Evolutionary conservation across 2,888 invertebrate species (phyloP).

Genomic region (Ptychoptera contaminata): DNA sequence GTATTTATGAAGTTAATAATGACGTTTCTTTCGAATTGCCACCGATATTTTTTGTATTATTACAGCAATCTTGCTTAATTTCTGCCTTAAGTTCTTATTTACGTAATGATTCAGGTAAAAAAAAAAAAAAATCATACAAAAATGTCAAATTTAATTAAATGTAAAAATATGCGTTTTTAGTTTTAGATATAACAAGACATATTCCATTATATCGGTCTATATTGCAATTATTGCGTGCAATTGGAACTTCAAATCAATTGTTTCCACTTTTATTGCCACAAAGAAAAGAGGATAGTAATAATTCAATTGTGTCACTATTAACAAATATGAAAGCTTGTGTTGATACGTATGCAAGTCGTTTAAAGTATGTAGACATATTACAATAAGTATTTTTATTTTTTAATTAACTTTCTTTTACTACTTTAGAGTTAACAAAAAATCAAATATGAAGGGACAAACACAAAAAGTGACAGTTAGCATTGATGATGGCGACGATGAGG

Average conservation of each 20-base stretch:
- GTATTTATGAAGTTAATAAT: constrained; percentile 27
- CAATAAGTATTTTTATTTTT: constrained; percentile 15
- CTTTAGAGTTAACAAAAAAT: constrained; percentile 46
- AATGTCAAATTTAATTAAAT: no score
- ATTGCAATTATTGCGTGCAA: constrained; percentile 62
- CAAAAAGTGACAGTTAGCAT: constrained; percentile 28
- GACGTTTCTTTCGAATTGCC: constrained; percentile 41
- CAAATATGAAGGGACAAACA: constrained; percentile 31
- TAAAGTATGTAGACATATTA: constrained; percentile 38
- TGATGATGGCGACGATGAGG: constrained; percentile 76
- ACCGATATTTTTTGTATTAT: constrained; percentile 53
- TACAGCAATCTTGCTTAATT: constrained; percentile 69
- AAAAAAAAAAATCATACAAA: no score
- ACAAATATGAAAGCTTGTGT: constrained; percentile 82
- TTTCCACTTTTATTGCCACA: constrained; percentile 49
- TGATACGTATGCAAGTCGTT: constrained; percentile 76
- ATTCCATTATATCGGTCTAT: constrained; percentile 83
- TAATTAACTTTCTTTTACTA: not conserved
- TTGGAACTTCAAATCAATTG: constrained; percentile 44
- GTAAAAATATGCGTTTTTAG: constrained; percentile 27
- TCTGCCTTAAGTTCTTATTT: constrained; percentile 81
- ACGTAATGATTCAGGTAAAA: constrained; percentile 63
- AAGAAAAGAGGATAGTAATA: constrained; percentile 30
- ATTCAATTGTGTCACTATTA: constrained; percentile 60
- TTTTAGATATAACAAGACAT: constrained; percentile 92